Conservation (phyloP, 2,797 vertebrate genomes). For the Heterohyrax brucei region DNA sequence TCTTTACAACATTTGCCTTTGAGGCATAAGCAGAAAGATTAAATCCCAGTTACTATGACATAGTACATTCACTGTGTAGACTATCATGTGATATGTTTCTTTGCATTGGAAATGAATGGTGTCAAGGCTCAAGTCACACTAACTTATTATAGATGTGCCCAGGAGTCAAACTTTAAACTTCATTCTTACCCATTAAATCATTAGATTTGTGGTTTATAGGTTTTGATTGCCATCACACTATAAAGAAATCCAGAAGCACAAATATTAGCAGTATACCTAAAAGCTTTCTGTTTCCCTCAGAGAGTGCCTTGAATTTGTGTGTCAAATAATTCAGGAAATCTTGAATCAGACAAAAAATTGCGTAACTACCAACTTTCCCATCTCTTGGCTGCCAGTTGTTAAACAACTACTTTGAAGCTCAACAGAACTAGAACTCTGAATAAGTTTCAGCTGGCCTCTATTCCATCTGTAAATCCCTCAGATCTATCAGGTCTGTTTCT, state of each 20-base stretch:
- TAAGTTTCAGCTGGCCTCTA: constrained; percentile 75
- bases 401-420: constrained; percentile 79
- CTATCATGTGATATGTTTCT: not conserved
- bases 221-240: constrained; percentile 21
- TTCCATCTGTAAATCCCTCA: constrained; percentile 60
- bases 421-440: constrained; percentile 76
- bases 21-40: constrained; percentile 14
- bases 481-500: constrained; percentile 55
- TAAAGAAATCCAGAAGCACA: constrained; percentile 49
- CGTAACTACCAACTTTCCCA: constrained; percentile 72
- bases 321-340: constrained; percentile 62
- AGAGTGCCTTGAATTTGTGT: constrained; percentile 31
- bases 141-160: not conserved
- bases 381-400: constrained; percentile 74
- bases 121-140: not conserved
- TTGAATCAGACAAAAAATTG: constrained; percentile 73
- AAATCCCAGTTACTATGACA: constrained; percentile 26
- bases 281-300: constrained; percentile 40
- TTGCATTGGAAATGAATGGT: constrained; percentile 4
- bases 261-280: constrained; percentile 20
- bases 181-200: not conserved
- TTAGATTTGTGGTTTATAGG: constrained; percentile 1
- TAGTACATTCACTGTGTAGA: constrained; percentile 3
- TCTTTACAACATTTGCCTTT: constrained; percentile 30
- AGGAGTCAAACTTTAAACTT: constrained; percentile 38